These are phyloP conservation scores for Trachymyrmex septentrionalis DNA, from an alignment of 1,140 invertebrate genomes.

Conservation along the genomic window DNA sequence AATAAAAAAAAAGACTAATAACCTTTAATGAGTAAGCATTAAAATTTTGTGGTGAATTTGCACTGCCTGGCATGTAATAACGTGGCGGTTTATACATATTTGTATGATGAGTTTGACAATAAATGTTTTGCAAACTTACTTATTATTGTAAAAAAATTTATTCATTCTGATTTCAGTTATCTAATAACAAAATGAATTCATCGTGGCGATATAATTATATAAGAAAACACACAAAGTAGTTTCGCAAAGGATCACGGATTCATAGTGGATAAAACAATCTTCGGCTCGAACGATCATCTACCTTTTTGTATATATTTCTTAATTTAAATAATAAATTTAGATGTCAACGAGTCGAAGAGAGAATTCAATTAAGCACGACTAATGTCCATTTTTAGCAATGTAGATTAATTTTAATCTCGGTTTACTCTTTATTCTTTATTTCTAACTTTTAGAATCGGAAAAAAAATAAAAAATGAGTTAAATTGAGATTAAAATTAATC, in stretches of 20 bases:
- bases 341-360: too few relatives aligned
- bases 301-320: too few relatives aligned
- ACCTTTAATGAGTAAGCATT: constrained; percentile 65
- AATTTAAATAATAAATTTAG: too few relatives aligned
- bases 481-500: too few relatives aligned
- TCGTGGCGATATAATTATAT: too few relatives aligned
- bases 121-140: constrained; percentile 73
- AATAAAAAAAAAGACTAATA: constrained; percentile 67
- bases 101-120: constrained; percentile 79
- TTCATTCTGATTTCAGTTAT: background rate
- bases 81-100: constrained; percentile 75
- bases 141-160: background rate
- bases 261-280: background rate
- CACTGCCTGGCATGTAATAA: constrained; percentile 65
- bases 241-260: background rate
- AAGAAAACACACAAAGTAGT: background rate
- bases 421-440: too few relatives aligned
- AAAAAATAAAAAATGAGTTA: too few relatives aligned
- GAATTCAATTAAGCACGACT: too few relatives aligned
- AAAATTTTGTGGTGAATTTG: constrained; percentile 69
- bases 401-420: too few relatives aligned
- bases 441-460: too few relatives aligned
- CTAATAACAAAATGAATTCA: background rate
- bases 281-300: too few relatives aligned
- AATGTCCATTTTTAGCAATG: too few relatives aligned